These are phyloP conservation scores for Solen grandis DNA, from an alignment of 1,140 invertebrate species.

Conservation along the genomic window DNA sequence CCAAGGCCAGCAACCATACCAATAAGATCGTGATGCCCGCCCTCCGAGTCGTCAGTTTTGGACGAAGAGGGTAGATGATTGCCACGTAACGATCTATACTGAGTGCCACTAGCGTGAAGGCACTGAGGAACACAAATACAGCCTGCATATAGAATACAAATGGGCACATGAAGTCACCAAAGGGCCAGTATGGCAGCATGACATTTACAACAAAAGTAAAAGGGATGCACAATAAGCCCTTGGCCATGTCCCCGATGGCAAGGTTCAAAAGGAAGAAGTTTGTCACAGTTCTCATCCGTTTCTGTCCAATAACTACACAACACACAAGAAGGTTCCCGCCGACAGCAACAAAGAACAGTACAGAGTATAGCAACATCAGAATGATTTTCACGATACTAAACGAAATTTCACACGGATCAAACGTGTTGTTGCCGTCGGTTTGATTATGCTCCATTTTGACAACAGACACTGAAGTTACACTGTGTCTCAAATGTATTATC, in stretches of 20 bases:
- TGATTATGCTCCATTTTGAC: too few relatives aligned
- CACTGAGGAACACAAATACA: conserved; percentile 97
- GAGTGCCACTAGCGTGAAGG: conserved; percentile 96
- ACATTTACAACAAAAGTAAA: conserved; percentile 86
- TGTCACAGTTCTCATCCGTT: conserved; percentile 95
- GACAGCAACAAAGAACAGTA: conserved; percentile 76
- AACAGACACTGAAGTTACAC: too few relatives aligned
- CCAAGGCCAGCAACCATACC: conserved; percentile 86
- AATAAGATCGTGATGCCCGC: conserved; percentile 86
- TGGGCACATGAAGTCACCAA: conserved; percentile 95
- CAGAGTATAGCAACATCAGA: conserved; percentile 61
- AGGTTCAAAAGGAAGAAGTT: conserved; percentile 98
- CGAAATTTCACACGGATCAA: conserved; percentile 21
- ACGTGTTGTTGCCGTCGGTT: too few relatives aligned
- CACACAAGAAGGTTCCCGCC: conserved; percentile 95
- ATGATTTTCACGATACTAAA: conserved; percentile 44
- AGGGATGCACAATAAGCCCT: conserved; percentile 45
- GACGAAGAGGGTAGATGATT: conserved; percentile 92
- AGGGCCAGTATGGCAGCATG: conserved; percentile 91
- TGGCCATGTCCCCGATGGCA: conserved; percentile 89
- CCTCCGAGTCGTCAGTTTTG: conserved; percentile 87
- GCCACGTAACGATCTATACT: conserved; percentile 97
- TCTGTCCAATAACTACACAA: conserved; percentile 88
- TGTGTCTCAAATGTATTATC: too few relatives aligned
- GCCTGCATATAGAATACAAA: conserved; percentile 90